Evolutionary conservation across 2,113 vertebrate genomes (phyloP), one percentile per base, ranked within the genome.

Genomic region (Equus przewalskii): DNA sequence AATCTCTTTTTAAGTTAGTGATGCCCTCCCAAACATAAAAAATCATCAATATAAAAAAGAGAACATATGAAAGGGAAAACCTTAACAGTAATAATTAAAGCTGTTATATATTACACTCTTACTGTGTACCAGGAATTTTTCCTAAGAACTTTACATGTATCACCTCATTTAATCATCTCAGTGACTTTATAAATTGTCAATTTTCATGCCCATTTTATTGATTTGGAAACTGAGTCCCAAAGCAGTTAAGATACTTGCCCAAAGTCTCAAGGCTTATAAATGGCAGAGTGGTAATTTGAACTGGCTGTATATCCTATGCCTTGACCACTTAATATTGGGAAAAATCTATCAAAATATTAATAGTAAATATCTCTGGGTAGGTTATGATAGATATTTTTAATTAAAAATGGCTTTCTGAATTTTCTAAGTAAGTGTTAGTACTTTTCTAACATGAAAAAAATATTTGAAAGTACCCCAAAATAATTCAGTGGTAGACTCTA

Each of bases 251-350:
- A 9, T 56, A 54, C 54, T 82, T 86, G 7, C 16, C 30, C 5
- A 64, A 72, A 81, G 28, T 70, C 51, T 94, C 46, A 56, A 86
- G 28, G 24, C 2, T 80, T 91, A 1, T 36, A 46, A 78, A 56
- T 16, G 44, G 6, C 41, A 60, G 41, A 94, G 22, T 60, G 94
- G 79, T 58, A 58, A 19, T 96, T 94, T 86, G 33, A 96, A 81
- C 2, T 89, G 46, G 30, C 16, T 92, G 9, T 58, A 58, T 58
- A 69, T 72, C 19, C 18, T 41, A 79, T 46, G 15, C 28, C 44
- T 73, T 54, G 84, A 56, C 16, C 5, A 58, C 10, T 91, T 75
- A 85, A 78, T 65, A 51, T 21, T 92, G 44, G n/a, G 64, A 69
- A 92, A 94, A 94, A 75, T 79, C 19, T 21, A 81, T 54, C 5